Evolutionary conservation across 2,113 vertebrate species (phyloP).

Genomic region (Dasyurus viverrinus): DNA sequence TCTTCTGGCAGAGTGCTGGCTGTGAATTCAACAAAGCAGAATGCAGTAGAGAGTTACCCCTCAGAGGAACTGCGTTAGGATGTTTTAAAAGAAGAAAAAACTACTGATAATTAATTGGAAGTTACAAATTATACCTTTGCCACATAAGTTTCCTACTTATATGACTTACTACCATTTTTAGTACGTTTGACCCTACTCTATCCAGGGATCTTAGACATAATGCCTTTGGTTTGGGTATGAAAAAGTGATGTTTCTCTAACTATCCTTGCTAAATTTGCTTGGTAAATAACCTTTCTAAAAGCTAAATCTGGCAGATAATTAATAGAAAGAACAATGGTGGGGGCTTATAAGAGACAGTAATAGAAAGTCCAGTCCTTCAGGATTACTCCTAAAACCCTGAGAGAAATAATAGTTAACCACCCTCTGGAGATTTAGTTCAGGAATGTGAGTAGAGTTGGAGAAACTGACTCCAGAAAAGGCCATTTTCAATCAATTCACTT

Average conservation of each 20-base stretch:
- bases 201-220: neutral
- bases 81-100: neutral
- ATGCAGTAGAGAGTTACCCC: neutral
- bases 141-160: too few relatives aligned
- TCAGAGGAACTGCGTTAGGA: neutral
- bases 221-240: neutral
- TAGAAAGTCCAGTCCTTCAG: neutral
- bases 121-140: neutral
- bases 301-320: neutral
- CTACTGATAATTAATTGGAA: neutral
- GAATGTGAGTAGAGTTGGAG: neutral
- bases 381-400: neutral
- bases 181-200: neutral
- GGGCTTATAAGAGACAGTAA: neutral
- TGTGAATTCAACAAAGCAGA: neutral
- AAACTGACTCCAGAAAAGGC: neutral
- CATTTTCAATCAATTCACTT: slow-evolving; percentile 40
- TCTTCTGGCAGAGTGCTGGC: neutral
- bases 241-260: neutral
- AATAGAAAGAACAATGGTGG: neutral
- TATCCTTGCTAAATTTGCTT: neutral
- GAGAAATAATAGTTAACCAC: neutral
- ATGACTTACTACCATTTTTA: neutral
- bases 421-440: neutral
- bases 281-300: neutral